Evolutionary conservation across 2,113 vertebrate genomes (phyloP).

Genomic region (Vulpes vulpes): DNA sequence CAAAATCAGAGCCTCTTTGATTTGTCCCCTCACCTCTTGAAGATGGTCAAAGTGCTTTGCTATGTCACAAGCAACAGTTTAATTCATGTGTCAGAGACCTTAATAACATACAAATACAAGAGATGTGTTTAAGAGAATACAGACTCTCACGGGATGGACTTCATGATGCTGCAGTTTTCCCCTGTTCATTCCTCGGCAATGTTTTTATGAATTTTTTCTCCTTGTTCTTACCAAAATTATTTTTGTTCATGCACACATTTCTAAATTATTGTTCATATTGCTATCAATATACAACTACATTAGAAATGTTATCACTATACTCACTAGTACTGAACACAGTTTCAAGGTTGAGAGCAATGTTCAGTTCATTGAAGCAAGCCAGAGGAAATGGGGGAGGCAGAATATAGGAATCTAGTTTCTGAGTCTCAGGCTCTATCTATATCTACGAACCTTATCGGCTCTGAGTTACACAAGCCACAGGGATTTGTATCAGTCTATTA

Average conservation of each 20-base stretch:
- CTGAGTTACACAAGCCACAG: neutral
- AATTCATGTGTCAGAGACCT: neutral
- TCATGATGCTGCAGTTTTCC: neutral
- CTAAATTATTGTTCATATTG: neutral
- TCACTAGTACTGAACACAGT: neutral
- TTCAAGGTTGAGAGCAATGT: neutral
- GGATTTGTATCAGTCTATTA: neutral
- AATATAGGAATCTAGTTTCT: neutral
- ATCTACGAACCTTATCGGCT: neutral
- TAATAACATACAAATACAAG: neutral
- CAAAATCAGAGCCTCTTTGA: neutral
- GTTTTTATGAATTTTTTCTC: constrained; percentile 14
- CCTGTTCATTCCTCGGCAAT: neutral
- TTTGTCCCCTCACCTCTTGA: neutral
- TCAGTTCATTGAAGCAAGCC: neutral
- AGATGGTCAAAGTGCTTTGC: neutral
- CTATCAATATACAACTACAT: neutral
- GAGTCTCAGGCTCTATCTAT: neutral
- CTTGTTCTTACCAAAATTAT: neutral
- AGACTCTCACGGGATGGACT: neutral
- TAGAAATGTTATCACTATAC: neutral
- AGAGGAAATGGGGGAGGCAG: neutral
- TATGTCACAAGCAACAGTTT: neutral
- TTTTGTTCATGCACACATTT: neutral
- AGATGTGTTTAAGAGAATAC: neutral